Base-by-base conservation (phyloP, 2,888 invertebrate genomes). In the Cheilosia soror region DNA sequence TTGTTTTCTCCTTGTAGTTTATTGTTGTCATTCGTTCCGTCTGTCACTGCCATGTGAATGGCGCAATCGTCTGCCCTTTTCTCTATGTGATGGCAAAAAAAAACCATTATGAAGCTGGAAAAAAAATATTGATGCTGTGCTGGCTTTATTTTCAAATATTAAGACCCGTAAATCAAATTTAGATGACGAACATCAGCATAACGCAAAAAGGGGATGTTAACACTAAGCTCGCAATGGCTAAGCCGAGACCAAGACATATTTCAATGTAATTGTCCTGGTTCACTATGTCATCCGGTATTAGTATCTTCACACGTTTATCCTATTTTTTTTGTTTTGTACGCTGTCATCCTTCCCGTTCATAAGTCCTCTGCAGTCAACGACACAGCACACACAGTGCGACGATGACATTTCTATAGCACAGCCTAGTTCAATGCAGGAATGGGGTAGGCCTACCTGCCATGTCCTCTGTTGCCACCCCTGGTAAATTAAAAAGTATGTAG, bases 401-500 rank as follows among this genome's bases (percentile, higher is more conserved):
- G 65, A 15, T 27, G 55, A 20, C 6, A 68, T 15, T 44, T 31
- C 13, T 55, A 31, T 44, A 42, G 44, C 25, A 20, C 15, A 49
- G 31, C 57, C 42, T 25, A 44, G 25, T 25, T 4, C 29, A 4
- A 27, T 27, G 1, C 4, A 42, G 6, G n/a, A 37, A 40, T 20
- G 15, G 44, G n/a, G n/a, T 29, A 29, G 47, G 47, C 7, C 63
- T 44, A 51, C 57, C 37, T 11, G 58, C 3, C 58, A 47, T 25
- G 57, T 58, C 33, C 44, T 37, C 37, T 33, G 57, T n/a, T 27
- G 20, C 25, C 60, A 11, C 6, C 31, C 27, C 53, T 63, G 68
- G 58, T 78, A 62, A 62, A 57, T 83, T 79, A 73, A 73, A 73
- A 85, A 72, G 66, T 68, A 37, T 37, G 71, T 68, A 81, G 71